These are phyloP conservation scores for Nannoperca australis DNA, from an alignment of 2,797 vertebrate species.

Conservation along the genomic window DNA sequence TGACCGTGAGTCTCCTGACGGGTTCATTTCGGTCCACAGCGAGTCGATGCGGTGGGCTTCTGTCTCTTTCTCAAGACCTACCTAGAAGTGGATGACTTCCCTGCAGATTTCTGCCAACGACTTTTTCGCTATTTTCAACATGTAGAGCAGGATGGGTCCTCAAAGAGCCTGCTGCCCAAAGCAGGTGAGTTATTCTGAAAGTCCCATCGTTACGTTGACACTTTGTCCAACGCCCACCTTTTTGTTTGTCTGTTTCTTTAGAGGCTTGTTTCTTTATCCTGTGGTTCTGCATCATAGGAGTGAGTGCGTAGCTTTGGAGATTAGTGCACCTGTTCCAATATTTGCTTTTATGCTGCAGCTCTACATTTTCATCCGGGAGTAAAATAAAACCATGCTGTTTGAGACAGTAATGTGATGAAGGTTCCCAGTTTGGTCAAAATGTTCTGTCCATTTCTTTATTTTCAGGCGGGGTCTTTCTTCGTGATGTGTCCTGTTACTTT, in stretches of 20 bases:
- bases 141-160: conserved; percentile 62
- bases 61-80: conserved; percentile 90
- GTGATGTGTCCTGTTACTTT: conserved; percentile 93
- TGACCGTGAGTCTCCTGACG: background rate
- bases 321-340: conserved; percentile 35
- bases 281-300: conserved; percentile 18
- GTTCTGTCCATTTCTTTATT: conserved; percentile 17
- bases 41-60: conserved; percentile 86
- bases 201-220: background rate
- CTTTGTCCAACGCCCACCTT: too few species aligned
- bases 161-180: conserved; percentile 40
- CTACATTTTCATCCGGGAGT: background rate
- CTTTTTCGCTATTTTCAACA: conserved; percentile 91
- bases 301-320: conserved; percentile 30
- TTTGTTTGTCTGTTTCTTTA: too few species aligned
- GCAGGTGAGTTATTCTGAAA: conserved; percentile 59
- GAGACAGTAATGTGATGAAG: background rate
- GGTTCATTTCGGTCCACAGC: conserved; percentile 69
- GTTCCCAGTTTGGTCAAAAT: background rate
- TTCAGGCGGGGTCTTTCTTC: conserved; percentile 86
- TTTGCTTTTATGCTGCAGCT: conserved; percentile 5
- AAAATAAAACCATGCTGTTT: background rate
- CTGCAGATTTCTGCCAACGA: conserved; percentile 85
- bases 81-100: conserved; percentile 88
- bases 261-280: background rate